Evolutionary conservation across 2,113 vertebrate species (phyloP), one percentile per base, ranked within the genome.

Genomic region (Cryptomyrus ogoouensis): DNA sequence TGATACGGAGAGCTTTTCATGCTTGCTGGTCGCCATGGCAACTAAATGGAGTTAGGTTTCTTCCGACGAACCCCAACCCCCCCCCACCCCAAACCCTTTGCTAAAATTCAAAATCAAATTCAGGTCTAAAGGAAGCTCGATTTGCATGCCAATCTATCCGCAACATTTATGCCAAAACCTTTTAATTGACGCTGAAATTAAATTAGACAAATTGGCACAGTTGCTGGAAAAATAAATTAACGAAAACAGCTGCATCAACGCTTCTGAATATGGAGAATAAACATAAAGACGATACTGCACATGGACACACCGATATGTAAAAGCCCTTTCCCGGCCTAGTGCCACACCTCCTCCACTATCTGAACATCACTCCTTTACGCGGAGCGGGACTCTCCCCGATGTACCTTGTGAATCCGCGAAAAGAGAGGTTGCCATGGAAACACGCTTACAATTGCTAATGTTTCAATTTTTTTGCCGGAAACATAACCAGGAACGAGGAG

Each of bases 351-450:
- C 52, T 80, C 35, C 27, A 3, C 56, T 77, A 44, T 74, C 35
- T 74, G 7, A 13, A 8, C 21, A 58, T 89, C 62, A 27, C n/a
- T 49, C 74, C 21, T 42, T 62, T 24, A 5, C 15, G 6, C 21
- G 70, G 15, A 17, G 15, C 84, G 12, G 9, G 35, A 50, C 49
- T 77, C 88, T 12, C 88, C 87, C 31, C 88, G n/a, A 6, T 27
- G n/a, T 12, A n/a, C 91, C 90, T 86, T 35, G 47, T 47, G 42
- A 53, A 87, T 52, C 88, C 88, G 93, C 94, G 93, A 93, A 91
- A 91, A 70, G 91, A 93, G 88, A 84, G 47, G 95, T 96, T 95
- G 88, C 95, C 95, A 96, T 96, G 95, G 96, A 96, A 96, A 96
- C 96, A 31, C 95, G 94, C 94, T 93, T 94, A 95, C 95, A 95